Conservation (phyloP, 2,797 vertebrate species). For the Chlorospingus flavigularis region DNA sequence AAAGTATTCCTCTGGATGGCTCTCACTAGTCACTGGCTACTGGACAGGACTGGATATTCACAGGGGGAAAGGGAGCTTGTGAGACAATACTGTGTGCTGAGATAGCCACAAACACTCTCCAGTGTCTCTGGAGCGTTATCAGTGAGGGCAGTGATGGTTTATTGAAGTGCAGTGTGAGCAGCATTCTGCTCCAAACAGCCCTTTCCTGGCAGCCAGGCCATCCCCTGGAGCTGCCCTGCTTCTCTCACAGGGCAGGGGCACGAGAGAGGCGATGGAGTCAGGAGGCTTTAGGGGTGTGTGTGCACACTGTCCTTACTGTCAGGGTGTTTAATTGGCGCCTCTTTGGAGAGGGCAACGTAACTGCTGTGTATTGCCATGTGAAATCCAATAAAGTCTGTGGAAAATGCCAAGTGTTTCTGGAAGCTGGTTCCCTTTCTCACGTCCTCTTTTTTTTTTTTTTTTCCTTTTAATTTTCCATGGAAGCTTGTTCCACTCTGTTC, state of each 20-base stretch:
- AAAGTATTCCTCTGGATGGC: neutral
- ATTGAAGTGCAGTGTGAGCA: slow-evolving; percentile 1
- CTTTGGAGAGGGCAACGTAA: neutral
- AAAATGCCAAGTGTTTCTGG: slow-evolving; percentile 29
- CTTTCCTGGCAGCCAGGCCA: neutral
- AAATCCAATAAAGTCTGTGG: slow-evolving; percentile 72
- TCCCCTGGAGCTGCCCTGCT: neutral
- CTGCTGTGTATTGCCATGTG: slow-evolving; percentile 62
- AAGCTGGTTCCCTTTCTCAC: neutral
- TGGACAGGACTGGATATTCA: neutral
- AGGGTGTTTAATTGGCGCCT: neutral
- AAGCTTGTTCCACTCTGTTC: neutral
- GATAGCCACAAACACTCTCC: neutral
- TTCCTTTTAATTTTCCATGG: neutral
- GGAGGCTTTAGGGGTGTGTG: neutral
- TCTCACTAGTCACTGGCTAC: neutral
- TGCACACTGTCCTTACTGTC: neutral
- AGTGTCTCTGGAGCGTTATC: neutral
- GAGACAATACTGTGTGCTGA: neutral
- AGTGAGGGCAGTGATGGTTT: neutral
- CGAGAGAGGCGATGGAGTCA: neutral
- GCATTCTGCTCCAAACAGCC: neutral
- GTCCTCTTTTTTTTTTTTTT: neutral
- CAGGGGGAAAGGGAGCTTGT: rapidly evolving
- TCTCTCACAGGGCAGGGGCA: neutral